Evolutionary conservation across 2,797 vertebrate genomes (phyloP).

Genomic region (Ispidina picta): DNA sequence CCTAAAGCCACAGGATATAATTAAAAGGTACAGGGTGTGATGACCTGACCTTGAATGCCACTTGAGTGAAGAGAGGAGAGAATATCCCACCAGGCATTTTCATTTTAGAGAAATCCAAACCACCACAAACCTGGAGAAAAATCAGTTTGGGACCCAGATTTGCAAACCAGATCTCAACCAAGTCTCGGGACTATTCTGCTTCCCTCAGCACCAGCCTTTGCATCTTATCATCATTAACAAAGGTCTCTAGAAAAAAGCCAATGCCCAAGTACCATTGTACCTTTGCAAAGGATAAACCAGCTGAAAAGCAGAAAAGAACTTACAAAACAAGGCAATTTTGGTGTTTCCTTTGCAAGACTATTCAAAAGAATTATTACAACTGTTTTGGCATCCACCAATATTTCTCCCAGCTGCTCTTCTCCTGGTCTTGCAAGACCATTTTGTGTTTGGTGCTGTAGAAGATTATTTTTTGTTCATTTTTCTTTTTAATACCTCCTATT

Average conservation of each 20-base stretch:
- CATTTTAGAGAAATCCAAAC: neutral
- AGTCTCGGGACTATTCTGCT: neutral
- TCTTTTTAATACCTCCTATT: neutral
- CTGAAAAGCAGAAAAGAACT: neutral
- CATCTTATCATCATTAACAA: neutral
- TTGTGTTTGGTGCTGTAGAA: neutral
- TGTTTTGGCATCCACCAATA: neutral
- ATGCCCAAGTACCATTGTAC: neutral
- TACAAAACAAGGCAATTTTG: neutral
- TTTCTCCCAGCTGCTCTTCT: neutral
- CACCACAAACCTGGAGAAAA: neutral
- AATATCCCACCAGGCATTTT: neutral
- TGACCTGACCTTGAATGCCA: neutral
- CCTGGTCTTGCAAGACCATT: neutral
- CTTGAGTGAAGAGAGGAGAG: neutral
- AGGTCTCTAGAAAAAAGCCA: neutral
- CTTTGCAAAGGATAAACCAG: neutral
- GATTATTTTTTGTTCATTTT: neutral
- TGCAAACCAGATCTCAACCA: neutral
- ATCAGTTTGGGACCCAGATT: neutral
- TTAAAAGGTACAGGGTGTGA: neutral
- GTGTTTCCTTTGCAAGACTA: neutral
- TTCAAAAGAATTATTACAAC: neutral
- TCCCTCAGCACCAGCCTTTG: neutral
- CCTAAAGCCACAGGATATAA: slow-evolving; percentile 36